Conservation (phyloP, 2,888 invertebrate species). For the Alviniconcha strummeri region DNA sequence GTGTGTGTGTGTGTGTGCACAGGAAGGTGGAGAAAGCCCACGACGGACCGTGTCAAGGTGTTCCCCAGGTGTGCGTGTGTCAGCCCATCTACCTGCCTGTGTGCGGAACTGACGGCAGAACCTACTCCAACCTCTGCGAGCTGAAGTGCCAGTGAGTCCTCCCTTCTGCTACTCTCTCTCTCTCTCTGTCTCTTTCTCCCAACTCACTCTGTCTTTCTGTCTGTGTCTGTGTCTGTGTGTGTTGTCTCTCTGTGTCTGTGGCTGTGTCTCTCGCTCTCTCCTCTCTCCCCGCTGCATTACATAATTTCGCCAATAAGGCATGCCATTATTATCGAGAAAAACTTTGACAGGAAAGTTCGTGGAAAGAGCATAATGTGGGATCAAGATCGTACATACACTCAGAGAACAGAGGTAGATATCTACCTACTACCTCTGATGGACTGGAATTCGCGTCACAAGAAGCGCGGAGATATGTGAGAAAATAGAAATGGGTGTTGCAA, state of each 20-base stretch:
- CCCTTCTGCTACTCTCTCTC: background rate
- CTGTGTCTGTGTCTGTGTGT: background rate
- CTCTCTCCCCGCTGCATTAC: background rate
- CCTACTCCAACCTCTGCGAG: conserved; percentile 32
- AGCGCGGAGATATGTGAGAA: too few relatives aligned
- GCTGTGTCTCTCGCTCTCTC: background rate
- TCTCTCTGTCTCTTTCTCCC: background rate
- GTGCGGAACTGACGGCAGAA: conserved; percentile 27
- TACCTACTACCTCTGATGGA: too few relatives aligned
- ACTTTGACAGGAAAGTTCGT: too few relatives aligned
- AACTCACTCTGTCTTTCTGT: background rate
- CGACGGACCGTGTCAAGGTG: conserved; percentile 15
- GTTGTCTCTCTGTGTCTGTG: background rate
- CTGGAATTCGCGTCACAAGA: too few relatives aligned
- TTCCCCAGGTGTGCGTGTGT: conserved; percentile 28
- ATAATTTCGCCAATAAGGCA: too few relatives aligned
- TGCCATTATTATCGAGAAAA: too few relatives aligned
- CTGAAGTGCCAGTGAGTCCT: conserved; percentile 29
- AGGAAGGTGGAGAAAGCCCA: conserved; percentile 13
- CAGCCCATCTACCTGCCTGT: conserved; percentile 28
- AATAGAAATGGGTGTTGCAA: too few relatives aligned
- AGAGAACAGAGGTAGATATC: too few relatives aligned
- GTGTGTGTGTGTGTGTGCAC: conserved; percentile 14
- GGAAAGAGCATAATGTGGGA: too few relatives aligned
- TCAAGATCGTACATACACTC: too few relatives aligned